Percentiles rank a stretch among this genome's conserved stretches.
Conservation (phyloP, 2,113 vertebrate species). For the Eretmodus cyanostictus region DNA sequence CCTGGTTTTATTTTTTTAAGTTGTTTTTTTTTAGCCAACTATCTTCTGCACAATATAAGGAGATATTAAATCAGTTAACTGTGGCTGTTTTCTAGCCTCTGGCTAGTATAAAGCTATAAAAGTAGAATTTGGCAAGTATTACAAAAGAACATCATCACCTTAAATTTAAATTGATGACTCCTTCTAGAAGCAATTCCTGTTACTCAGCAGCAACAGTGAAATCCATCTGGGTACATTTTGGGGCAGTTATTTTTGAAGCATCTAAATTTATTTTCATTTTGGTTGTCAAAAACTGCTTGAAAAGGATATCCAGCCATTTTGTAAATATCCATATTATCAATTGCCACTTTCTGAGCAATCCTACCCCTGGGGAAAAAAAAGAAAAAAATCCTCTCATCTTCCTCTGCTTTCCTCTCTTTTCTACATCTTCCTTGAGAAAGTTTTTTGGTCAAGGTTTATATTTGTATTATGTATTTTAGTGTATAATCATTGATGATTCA, state of each 20-base stretch:
- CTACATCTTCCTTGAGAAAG: background rate
- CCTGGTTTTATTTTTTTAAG: background rate
- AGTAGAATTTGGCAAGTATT: background rate
- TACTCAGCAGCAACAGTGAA: background rate
- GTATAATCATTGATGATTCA: background rate
- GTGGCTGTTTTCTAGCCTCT: background rate
- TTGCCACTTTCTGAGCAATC: background rate
- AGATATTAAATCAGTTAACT: background rate
- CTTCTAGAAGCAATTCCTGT: background rate
- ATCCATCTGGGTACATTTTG: background rate
- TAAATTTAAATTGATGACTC: background rate
- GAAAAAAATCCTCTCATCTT: background rate
- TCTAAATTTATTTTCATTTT: background rate
- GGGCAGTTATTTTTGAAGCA: background rate
- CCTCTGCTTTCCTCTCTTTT: background rate
- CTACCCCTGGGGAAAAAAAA: accelerated
- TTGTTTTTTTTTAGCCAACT: background rate
- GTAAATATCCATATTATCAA: background rate
- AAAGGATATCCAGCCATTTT: background rate
- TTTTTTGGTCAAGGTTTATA: background rate
- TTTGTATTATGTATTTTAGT: background rate
- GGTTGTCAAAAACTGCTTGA: background rate
- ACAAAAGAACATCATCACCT: background rate
- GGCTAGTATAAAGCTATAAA: background rate
- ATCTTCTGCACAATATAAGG: background rate